Evolutionary conservation across 2,113 vertebrate genomes (phyloP).

Genomic region (Pogona vitticeps): DNA sequence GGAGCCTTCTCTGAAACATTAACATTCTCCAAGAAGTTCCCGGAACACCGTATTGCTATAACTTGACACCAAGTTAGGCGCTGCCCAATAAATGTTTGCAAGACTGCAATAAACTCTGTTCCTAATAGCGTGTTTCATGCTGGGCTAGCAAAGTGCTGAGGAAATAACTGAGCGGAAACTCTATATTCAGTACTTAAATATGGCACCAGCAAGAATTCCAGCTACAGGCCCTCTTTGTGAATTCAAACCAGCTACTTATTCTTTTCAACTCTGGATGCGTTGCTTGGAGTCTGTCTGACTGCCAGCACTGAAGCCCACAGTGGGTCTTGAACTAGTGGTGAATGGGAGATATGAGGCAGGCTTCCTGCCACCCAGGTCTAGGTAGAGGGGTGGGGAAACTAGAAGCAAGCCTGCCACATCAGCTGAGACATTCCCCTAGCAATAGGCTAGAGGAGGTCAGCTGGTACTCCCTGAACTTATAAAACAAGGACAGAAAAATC

Average conservation of each 20-base stretch:
- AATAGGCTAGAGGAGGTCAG: background rate
- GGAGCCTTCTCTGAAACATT: slow-evolving; percentile 56
- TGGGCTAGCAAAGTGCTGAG: slow-evolving; percentile 68
- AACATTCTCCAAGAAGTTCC: slow-evolving; percentile 67
- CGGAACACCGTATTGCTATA: slow-evolving; percentile 69
- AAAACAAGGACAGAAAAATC: background rate
- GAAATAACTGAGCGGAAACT: slow-evolving; percentile 63
- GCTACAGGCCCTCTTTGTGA: background rate
- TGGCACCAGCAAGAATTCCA: slow-evolving; percentile 17
- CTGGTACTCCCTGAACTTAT: background rate
- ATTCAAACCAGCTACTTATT: background rate
- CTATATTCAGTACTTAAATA: slow-evolving; percentile 26
- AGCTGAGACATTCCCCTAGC: background rate
- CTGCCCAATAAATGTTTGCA: slow-evolving; percentile 74
- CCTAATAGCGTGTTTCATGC: slow-evolving; percentile 61
- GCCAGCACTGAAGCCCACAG: background rate
- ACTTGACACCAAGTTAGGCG: slow-evolving; percentile 71
- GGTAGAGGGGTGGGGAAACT: background rate
- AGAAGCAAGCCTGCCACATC: background rate
- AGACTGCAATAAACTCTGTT: slow-evolving; percentile 70
- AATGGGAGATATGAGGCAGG: background rate
- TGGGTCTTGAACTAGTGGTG: background rate
- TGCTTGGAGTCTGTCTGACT: background rate
- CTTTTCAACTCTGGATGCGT: background rate
- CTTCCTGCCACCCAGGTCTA: background rate